A percentile compares a stretch with the other conserved stretches of the same genome.
Conservation (phyloP, 1,140 invertebrate genomes). For the Sinella curviseta region DNA sequence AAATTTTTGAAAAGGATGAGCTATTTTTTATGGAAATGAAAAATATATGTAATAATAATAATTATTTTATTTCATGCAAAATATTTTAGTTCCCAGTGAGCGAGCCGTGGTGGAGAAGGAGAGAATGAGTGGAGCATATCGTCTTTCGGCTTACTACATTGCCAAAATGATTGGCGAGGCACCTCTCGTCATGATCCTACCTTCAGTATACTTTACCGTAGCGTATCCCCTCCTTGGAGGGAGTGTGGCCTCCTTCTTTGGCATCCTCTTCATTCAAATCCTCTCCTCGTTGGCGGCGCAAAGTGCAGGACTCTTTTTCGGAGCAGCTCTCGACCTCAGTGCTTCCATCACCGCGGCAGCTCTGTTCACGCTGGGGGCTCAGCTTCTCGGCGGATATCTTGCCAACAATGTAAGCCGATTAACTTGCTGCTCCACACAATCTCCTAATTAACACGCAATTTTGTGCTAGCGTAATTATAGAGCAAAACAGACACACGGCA, state of each 20-base stretch:
- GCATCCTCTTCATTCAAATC: slow-evolving; percentile 71
- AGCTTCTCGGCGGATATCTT: slow-evolving; percentile 80
- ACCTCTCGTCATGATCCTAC: slow-evolving; percentile 69
- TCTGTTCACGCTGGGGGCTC: slow-evolving; percentile 75
- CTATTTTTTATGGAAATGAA: not conserved
- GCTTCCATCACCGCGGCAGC: slow-evolving; percentile 78
- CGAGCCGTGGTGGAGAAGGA: slow-evolving; percentile 82
- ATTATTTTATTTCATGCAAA: slow-evolving; percentile 31
- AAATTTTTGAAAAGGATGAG: too few relatives aligned
- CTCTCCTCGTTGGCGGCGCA: slow-evolving; percentile 76
- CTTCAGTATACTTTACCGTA: slow-evolving; percentile 75
- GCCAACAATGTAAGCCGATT: slow-evolving; percentile 67
- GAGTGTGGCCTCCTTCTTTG: slow-evolving; percentile 66
- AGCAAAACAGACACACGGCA: too few relatives aligned
- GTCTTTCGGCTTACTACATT: slow-evolving; percentile 80
- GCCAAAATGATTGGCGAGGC: slow-evolving; percentile 81
- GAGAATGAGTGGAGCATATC: slow-evolving; percentile 75
- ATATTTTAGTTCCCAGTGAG: slow-evolving; percentile 76
- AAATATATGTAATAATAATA: slow-evolving; percentile 14
- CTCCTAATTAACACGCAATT: too few relatives aligned
- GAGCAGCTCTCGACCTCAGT: slow-evolving; percentile 77
- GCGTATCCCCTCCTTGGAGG: slow-evolving; percentile 75
- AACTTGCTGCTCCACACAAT: not conserved
- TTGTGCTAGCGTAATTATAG: too few relatives aligned
- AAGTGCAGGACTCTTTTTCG: slow-evolving; percentile 81